A percentile compares a stretch with the other conserved stretches of the same genome.
phyloP scores from a whole-genome alignment of 2,888 invertebrate species.

The Drosophila sordidula region DNA sequence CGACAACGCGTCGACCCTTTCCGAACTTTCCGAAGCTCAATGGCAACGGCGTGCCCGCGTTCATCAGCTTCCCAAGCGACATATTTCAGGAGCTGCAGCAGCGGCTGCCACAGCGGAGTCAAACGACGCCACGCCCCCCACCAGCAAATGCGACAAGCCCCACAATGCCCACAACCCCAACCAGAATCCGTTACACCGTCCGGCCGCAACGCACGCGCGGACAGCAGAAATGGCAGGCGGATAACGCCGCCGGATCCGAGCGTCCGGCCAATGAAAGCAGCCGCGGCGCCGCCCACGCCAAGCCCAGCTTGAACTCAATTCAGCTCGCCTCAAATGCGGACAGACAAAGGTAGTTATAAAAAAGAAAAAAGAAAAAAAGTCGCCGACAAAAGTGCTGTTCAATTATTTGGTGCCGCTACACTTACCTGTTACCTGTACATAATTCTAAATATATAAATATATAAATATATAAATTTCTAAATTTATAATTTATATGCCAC shows the following conservation, averaged over 20 bases:
- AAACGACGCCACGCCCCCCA: slow-evolving; percentile 3
- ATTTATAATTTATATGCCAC: too few relatives aligned
- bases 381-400: slow-evolving; percentile 37
- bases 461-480: too few relatives aligned
- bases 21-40: slow-evolving; percentile 72
- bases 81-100: slow-evolving; percentile 84
- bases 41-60: slow-evolving; percentile 80
- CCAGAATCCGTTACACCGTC: slow-evolving; percentile 84
- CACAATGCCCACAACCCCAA: slow-evolving; percentile 76
- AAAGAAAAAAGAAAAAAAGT: too few relatives aligned
- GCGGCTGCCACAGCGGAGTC: slow-evolving; percentile 60
- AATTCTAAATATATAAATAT: slow-evolving; percentile 20
- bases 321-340: slow-evolving; percentile 68
- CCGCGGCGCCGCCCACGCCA: slow-evolving; percentile 59
- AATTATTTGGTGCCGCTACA: slow-evolving; percentile 73
- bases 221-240: slow-evolving; percentile 85
- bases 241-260: slow-evolving; percentile 72
- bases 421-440: slow-evolving; percentile 52
- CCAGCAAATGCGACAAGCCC: slow-evolving; percentile 64
- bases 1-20: slow-evolving; percentile 79
- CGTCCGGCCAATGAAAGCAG: slow-evolving; percentile 60
- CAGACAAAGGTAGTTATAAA: slow-evolving; percentile 81
- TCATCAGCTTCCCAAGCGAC: slow-evolving; percentile 84
- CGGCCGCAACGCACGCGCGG: slow-evolving; percentile 85
- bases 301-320: slow-evolving; percentile 69